phyloP scores from a whole-genome alignment of 2,888 invertebrate species.

The Mythimna lalbum region DNA sequence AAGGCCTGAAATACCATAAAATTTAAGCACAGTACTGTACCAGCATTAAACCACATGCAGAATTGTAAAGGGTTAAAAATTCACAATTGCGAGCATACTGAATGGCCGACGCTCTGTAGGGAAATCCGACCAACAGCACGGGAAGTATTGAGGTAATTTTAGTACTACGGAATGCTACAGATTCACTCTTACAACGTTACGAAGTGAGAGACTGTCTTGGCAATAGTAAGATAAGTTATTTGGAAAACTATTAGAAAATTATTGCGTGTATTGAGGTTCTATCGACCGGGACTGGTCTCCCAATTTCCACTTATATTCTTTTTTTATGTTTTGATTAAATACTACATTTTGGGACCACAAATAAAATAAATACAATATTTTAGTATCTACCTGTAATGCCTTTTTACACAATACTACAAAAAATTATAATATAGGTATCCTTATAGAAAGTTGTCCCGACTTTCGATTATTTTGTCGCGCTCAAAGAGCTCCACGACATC shows the following conservation, averaged over 20 bases:
- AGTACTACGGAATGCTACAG: neutral
- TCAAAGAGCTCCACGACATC: too few species aligned
- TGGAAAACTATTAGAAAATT: neutral
- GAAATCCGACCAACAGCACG: constrained; percentile 34
- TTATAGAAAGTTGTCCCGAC: too few species aligned
- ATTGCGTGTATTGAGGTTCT: too few species aligned
- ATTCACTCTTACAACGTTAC: constrained; percentile 3
- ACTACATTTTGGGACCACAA: too few species aligned
- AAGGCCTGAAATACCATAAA: constrained; percentile 4
- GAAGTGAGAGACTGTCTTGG: neutral
- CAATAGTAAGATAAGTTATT: neutral
- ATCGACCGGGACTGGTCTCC: too few species aligned
- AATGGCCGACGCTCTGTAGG: constrained; percentile 31
- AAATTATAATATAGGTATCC: too few species aligned
- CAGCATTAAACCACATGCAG: constrained; percentile 17
- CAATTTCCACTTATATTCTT: too few species aligned
- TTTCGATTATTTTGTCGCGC: too few species aligned
- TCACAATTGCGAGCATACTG: constrained; percentile 36
- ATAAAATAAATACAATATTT: too few species aligned
- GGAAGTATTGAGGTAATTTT: constrained; percentile 19
- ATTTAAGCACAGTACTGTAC: constrained; percentile 9
- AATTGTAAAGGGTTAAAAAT: constrained; percentile 45
- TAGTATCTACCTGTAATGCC: too few species aligned
- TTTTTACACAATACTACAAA: too few species aligned
- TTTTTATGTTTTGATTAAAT: too few species aligned